Conservation (phyloP, 2,888 invertebrate genomes). For the Lepidocyrtoides sp. region DNA sequence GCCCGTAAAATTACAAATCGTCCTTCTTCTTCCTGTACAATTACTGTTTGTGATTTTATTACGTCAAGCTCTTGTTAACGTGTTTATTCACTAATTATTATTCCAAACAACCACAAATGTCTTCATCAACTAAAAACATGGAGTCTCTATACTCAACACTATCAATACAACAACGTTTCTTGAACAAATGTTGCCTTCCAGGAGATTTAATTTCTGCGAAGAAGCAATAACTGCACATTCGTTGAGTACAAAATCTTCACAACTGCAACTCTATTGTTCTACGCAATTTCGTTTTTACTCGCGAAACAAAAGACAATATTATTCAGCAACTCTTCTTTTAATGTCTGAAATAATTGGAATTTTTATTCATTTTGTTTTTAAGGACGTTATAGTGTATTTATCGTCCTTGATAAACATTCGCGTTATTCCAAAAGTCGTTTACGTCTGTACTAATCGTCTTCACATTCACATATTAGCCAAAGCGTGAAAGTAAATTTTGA, state of each 20-base stretch:
- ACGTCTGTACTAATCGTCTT: background rate
- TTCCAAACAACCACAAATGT: background rate
- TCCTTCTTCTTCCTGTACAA: background rate
- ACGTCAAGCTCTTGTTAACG: background rate
- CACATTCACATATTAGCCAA: background rate
- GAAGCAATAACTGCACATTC: background rate
- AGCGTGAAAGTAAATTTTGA: background rate
- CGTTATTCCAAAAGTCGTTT: background rate
- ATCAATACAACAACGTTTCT: constrained; percentile 2
- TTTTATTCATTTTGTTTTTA: background rate
- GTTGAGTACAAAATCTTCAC: background rate
- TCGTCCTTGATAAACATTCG: background rate
- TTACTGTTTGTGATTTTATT: too few species aligned
- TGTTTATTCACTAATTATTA: background rate
- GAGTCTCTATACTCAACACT: constrained; percentile 12
- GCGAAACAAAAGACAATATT: background rate
- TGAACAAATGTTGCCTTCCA: constrained; percentile 13
- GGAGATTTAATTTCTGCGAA: background rate
- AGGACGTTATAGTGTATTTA: background rate
- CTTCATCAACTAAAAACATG: constrained; percentile 1
- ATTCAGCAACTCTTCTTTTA: background rate
- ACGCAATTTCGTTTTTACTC: background rate
- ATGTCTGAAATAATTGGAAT: too few species aligned
- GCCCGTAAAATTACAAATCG: background rate
- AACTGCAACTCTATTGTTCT: background rate